Conservation (phyloP, 2,113 vertebrate genomes). For the Melanocharis versteri region DNA sequence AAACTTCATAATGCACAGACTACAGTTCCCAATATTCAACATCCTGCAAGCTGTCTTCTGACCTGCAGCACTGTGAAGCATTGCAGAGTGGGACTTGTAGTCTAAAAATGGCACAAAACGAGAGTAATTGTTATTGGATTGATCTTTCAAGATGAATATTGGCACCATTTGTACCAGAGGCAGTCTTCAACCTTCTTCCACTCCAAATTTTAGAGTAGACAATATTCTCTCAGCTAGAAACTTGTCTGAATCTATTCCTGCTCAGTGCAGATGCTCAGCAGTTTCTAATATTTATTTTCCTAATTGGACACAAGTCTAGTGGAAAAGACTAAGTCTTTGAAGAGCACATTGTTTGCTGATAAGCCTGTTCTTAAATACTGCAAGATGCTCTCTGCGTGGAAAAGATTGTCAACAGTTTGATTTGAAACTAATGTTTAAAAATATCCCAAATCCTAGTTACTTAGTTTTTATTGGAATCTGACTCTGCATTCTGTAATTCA, state of each 20-base stretch:
- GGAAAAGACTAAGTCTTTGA: constrained; percentile 3
- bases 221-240: background rate
- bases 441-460: background rate
- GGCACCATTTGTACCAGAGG: background rate
- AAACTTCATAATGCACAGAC: background rate
- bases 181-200: background rate
- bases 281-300: background rate
- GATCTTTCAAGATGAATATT: background rate
- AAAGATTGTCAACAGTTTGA: background rate
- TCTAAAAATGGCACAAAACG: background rate
- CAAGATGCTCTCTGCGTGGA: background rate
- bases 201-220: background rate
- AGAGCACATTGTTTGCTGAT: background rate
- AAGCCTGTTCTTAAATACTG: background rate
- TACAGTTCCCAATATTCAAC: background rate
- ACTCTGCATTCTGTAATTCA: background rate
- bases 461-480: background rate
- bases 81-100: background rate
- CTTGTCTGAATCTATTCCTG: background rate
- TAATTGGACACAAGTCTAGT: background rate
- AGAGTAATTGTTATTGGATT: background rate
- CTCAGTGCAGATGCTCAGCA: background rate
- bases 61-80: background rate
- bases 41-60: background rate
- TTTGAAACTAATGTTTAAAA: constrained; percentile 35